These are phyloP conservation scores for Malurus leucopterus DNA, from an alignment of 2,797 vertebrate genomes.

Conservation along the genomic window DNA sequence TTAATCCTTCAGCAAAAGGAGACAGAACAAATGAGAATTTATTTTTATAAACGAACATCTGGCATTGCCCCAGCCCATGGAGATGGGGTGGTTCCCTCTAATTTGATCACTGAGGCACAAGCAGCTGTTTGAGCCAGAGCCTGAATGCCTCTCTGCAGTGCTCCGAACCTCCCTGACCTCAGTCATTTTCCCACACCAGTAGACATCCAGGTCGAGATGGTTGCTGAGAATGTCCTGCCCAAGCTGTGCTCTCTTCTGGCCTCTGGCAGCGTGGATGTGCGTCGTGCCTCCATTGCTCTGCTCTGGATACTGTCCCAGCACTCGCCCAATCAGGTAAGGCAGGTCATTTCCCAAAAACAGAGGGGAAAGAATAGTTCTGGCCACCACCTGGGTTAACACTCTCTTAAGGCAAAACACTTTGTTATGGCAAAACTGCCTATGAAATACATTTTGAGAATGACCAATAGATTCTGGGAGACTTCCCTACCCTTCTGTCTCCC, in stretches of 20 bases:
- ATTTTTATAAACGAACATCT: background rate
- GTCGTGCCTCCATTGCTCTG: constrained; percentile 67
- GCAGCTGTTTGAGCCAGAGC: background rate
- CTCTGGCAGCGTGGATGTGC: constrained; percentile 38
- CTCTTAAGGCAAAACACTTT: background rate
- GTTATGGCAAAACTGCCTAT: background rate
- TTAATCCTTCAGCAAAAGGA: background rate
- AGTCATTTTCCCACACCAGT: constrained; percentile 45
- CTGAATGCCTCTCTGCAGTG: background rate
- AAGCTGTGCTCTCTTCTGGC: constrained; percentile 69
- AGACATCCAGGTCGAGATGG: constrained; percentile 69
- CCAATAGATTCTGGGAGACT: background rate
- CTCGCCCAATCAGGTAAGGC: constrained; percentile 65
- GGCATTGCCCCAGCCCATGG: background rate
- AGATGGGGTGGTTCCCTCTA: background rate
- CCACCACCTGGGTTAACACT: background rate
- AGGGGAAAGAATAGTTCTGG: background rate
- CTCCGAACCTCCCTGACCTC: background rate
- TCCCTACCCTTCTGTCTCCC: background rate
- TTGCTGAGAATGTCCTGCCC: constrained; percentile 69
- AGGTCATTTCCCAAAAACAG: background rate
- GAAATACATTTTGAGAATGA: background rate
- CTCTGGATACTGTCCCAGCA: constrained; percentile 75
- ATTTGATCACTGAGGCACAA: background rate
- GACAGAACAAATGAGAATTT: background rate